phyloP scores from a whole-genome alignment of 2,888 invertebrate species.

The Thymelicus lineola region DNA sequence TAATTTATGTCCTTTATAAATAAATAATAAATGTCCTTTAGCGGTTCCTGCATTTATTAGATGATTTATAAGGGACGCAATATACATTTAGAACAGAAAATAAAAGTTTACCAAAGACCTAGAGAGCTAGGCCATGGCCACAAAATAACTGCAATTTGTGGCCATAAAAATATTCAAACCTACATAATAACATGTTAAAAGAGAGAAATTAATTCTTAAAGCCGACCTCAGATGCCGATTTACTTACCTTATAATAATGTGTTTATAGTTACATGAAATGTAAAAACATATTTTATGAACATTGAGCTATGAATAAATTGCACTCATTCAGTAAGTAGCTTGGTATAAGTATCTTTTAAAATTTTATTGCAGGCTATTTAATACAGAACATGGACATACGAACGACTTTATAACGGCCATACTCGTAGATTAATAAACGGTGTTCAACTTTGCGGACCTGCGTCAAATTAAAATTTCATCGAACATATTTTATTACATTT shows the following conservation, averaged over 20 bases:
- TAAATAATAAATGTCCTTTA: too few species aligned
- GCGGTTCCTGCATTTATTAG: too few species aligned
- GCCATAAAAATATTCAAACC: too few species aligned
- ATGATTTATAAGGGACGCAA: too few species aligned
- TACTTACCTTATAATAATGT: neutral
- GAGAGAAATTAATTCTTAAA: too few species aligned
- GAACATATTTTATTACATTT: slow-evolving; percentile 32
- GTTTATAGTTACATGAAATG: neutral
- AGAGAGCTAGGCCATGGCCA: too few species aligned
- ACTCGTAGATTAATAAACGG: slow-evolving; percentile 14
- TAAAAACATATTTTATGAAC: neutral
- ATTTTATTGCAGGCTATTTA: slow-evolving; percentile 10
- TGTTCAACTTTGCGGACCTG: slow-evolving; percentile 30
- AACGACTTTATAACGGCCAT: slow-evolving; percentile 19
- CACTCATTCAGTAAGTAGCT: slow-evolving; percentile 5
- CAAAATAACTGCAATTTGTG: too few species aligned
- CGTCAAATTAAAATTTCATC: slow-evolving; percentile 27
- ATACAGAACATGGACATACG: slow-evolving; percentile 13
- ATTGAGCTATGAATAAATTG: neutral
- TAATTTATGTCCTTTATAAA: too few species aligned
- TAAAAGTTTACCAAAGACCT: too few species aligned
- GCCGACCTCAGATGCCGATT: too few species aligned
- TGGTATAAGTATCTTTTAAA: neutral
- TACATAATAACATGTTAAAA: too few species aligned
- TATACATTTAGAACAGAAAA: too few species aligned